Evolutionary conservation across 1,140 invertebrate species (phyloP).

Genomic region (Drosophila simulans): DNA sequence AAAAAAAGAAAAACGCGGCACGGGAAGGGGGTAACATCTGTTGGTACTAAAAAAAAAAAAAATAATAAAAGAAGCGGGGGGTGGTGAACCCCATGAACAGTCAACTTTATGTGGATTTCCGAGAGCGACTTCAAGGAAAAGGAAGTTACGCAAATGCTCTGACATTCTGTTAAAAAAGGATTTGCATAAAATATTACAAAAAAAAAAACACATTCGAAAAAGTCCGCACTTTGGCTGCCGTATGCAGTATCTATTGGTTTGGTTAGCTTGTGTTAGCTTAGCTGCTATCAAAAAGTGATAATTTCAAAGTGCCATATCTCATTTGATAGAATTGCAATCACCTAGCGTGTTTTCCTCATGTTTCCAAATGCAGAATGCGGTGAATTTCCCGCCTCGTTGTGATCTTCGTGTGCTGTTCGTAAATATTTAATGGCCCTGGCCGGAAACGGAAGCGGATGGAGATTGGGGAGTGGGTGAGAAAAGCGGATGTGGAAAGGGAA

Average conservation of each 20-base stretch:
- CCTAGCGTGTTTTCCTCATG: neutral
- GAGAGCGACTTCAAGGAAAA: neutral
- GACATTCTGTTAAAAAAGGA: neutral
- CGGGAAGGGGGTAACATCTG: conserved; percentile 10
- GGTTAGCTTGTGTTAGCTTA: too few relatives aligned
- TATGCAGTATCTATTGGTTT: too few relatives aligned
- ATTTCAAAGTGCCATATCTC: neutral
- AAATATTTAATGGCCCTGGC: conserved; percentile 33
- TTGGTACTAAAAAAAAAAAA: conserved; percentile 7
- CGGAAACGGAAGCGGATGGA: conserved; percentile 12
- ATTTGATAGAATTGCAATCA: too few relatives aligned
- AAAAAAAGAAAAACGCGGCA: conserved; percentile 29
- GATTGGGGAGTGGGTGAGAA: conserved; percentile 3
- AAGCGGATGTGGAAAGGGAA: conserved; percentile 64
- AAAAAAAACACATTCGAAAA: too few relatives aligned
- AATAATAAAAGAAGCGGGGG: neutral
- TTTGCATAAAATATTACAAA: conserved; percentile 1
- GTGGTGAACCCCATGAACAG: neutral
- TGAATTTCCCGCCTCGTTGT: conserved; percentile 1
- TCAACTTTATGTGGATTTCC: conserved; percentile 14
- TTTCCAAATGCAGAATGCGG: neutral
- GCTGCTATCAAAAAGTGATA: too few relatives aligned
- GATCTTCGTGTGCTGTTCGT: conserved; percentile 16
- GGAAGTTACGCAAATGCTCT: conserved; percentile 2
- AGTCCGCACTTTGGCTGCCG: too few relatives aligned